phyloP scores from a whole-genome alignment of 2,797 vertebrate genomes.

The Acanthurus lineatus region DNA sequence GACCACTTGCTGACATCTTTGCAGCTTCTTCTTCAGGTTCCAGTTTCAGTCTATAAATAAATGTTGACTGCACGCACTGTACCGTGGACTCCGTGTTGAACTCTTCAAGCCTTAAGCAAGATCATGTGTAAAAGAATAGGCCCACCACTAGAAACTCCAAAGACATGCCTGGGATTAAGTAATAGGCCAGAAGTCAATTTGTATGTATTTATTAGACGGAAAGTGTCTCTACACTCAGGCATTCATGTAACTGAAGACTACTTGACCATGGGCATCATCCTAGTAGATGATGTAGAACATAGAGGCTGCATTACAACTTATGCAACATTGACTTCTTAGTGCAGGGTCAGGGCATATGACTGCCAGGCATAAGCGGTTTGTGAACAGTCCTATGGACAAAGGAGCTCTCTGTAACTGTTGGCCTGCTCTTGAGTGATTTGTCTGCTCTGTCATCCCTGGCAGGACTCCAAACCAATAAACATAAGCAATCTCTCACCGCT shows the following conservation, averaged over 20 bases:
- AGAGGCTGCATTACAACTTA: conserved; percentile 49
- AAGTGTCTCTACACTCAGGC: conserved; percentile 45
- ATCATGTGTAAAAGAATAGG: conserved; percentile 59
- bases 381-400: conserved; percentile 35
- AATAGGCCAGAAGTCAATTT: conserved; percentile 71
- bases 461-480: conserved; percentile 62
- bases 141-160: conserved; percentile 50
- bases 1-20: conserved; percentile 72
- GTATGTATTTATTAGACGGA: conserved; percentile 52
- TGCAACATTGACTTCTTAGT: conserved; percentile 31
- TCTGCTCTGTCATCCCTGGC: conserved; percentile 44
- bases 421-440: conserved; percentile 31
- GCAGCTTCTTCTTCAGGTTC: conserved; percentile 78
- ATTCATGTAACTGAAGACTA: conserved; percentile 41
- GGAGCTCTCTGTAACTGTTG: conserved; percentile 48
- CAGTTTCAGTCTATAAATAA: conserved; percentile 86
- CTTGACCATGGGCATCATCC: conserved; percentile 23
- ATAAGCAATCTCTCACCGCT: conserved; percentile 56
- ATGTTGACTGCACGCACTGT: conserved; percentile 63
- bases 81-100: conserved; percentile 50
- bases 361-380: conserved; percentile 1
- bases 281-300: conserved; percentile 42
- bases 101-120: conserved; percentile 52
- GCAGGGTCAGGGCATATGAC: conserved; percentile 3
- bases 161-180: conserved; percentile 61